Percentiles rank a stretch among this genome's conserved stretches.
These are phyloP conservation scores for Argyrosomus japonicus DNA, from an alignment of 2,113 vertebrate genomes.

Conservation along the genomic window DNA sequence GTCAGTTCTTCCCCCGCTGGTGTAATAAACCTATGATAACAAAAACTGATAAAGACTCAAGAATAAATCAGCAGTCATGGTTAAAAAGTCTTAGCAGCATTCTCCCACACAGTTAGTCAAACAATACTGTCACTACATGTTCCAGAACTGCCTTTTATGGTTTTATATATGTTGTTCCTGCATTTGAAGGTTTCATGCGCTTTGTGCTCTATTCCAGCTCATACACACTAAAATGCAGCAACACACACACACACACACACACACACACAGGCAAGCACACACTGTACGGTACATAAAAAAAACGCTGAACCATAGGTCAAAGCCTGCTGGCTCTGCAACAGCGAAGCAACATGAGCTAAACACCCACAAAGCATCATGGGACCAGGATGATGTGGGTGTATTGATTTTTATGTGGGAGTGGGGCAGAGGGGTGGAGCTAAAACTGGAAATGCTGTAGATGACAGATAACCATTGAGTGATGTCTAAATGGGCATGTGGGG, in stretches of 20 bases:
- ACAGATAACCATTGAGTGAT: slow-evolving; percentile 58
- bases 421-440: slow-evolving; percentile 78
- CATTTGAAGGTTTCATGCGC: slow-evolving; percentile 12
- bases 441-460: slow-evolving; percentile 70
- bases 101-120: too few relatives aligned
- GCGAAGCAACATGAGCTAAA: slow-evolving; percentile 76
- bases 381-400: slow-evolving; percentile 77
- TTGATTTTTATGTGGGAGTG: slow-evolving; percentile 82
- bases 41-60: neutral
- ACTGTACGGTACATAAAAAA: slow-evolving; percentile 49
- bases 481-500: slow-evolving; percentile 61
- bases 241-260: slow-evolving; percentile 30
- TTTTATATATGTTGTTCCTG: neutral
- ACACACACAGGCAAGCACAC: slow-evolving; percentile 25
- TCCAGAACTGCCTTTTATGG: neutral
- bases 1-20: neutral
- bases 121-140: neutral
- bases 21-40: neutral
- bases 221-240: slow-evolving; percentile 29
- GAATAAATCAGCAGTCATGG: neutral
- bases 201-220: slow-evolving; percentile 8
- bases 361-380: slow-evolving; percentile 81
- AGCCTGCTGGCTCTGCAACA: slow-evolving; percentile 76
- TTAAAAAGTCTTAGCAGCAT: neutral
- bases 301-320: slow-evolving; percentile 76